Evolutionary conservation across 2,888 invertebrate species (phyloP), one percentile per base, ranked within the genome.

Genomic region (Meiosimyza platycephala): DNA sequence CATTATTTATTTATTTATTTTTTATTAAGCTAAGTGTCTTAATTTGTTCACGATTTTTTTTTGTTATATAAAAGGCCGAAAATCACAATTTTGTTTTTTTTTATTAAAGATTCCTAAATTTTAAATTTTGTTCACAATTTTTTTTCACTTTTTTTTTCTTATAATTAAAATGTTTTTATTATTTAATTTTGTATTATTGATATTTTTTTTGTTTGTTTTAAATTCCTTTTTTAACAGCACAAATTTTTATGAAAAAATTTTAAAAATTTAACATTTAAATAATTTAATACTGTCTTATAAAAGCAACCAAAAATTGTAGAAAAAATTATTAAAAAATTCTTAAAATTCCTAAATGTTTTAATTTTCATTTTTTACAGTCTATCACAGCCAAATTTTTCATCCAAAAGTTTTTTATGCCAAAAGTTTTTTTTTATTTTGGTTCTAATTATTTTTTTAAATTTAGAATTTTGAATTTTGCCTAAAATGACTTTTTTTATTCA

Each of bases 381-480:
- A 87, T 86, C 86, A 86, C 86, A 86, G 86, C 86, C 86, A 86
- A 86, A 86, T 86, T 85, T 80, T 63, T 50, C 51, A 40, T 52
- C 70, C 52, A 70, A 68, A 70, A 52, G 51, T 70, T 28, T 85
- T 85, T 82, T 82, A 84, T 83, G 83, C 85, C 84, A 85, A 81
- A 80, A 83, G 82, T 81, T 82, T 79, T 76, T 78, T 77, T 76
- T 74, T 76, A 77, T 76, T 74, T 73, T 72, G 74, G 63, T 76
- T 76, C 55, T 70, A 72, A 74, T 76, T 76, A 64, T 78, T 75
- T 80, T 62, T 48, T 33, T 62, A 79, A 81, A 82, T 85, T 85
- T 85, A 81, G 82, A 86, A 86, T 86, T 86, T 86, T 79, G 85
- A 86, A 86, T 86, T 85, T 85, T 82, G 85, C 77, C 81, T 82